phyloP scores from a whole-genome alignment of 2,113 vertebrate genomes.

The Solea senegalensis region DNA sequence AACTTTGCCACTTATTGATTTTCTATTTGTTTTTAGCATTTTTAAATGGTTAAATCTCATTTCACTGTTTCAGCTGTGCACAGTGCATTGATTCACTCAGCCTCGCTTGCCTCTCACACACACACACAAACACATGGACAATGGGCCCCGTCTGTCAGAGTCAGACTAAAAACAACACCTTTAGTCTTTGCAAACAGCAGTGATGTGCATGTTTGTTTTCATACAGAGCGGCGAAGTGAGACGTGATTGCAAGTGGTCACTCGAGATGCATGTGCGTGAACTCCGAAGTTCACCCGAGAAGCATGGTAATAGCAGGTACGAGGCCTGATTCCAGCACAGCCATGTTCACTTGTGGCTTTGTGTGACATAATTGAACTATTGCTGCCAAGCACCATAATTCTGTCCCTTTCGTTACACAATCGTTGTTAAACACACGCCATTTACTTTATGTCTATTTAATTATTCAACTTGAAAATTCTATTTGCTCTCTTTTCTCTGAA shows the following conservation, averaged over 20 bases:
- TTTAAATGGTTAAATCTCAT: neutral
- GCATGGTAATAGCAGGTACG: neutral
- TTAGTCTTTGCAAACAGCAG: neutral
- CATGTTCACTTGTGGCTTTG: neutral
- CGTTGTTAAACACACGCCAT: constrained; percentile 61
- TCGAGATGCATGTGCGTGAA: neutral
- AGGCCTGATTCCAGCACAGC: neutral
- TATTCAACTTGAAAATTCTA: constrained; percentile 62
- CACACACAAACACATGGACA: neutral
- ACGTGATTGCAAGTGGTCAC: neutral
- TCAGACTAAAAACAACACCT: neutral
- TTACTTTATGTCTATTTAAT: constrained; percentile 70
- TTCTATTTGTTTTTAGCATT: neutral
- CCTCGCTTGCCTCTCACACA: neutral
- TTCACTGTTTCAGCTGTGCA: neutral
- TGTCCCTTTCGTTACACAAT: constrained; percentile 54
- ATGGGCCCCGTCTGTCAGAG: neutral
- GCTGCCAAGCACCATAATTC: constrained; percentile 55
- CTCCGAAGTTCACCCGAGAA: neutral
- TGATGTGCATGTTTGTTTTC: neutral
- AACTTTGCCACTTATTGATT: neutral
- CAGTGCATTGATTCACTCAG: neutral
- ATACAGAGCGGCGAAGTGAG: neutral
- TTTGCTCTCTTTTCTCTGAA: constrained; percentile 30
- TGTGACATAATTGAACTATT: constrained; percentile 61